Percentiles rank a stretch among this genome's conserved stretches.
These are phyloP conservation scores for Plodia interpunctella DNA, from an alignment of 1,140 invertebrate species.

Conservation along the genomic window DNA sequence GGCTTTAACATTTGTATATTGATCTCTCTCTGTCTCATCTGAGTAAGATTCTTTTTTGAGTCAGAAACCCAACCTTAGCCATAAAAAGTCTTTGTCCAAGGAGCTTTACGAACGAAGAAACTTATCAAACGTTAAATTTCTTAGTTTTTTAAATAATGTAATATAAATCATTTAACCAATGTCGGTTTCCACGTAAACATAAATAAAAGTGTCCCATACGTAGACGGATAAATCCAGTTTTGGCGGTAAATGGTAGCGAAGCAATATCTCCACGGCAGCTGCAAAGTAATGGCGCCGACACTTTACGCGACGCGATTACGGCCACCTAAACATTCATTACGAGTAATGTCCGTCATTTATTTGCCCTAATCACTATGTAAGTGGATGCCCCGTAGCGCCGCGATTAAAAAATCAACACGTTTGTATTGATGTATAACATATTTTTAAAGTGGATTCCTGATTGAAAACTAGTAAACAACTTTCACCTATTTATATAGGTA, in stretches of 20 bases:
- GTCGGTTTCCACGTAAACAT: neutral
- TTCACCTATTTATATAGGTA: too few relatives aligned
- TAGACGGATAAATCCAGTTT: conserved; percentile 48
- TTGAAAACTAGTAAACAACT: neutral
- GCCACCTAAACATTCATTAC: conserved; percentile 72
- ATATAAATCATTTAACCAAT: too few relatives aligned
- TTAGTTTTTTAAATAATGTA: too few relatives aligned
- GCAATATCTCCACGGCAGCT: conserved; percentile 72
- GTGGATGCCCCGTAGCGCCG: conserved; percentile 28
- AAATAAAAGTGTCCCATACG: conserved; percentile 38
- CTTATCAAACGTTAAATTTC: too few relatives aligned
- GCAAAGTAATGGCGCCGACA: conserved; percentile 71
- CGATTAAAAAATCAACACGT: conserved; percentile 34
- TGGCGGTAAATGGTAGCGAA: conserved; percentile 52
- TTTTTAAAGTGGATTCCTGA: conserved; percentile 7
- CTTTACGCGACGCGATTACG: conserved; percentile 74
- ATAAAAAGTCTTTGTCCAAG: too few relatives aligned
- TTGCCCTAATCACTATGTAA: conserved; percentile 66
- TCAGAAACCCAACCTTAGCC: too few relatives aligned
- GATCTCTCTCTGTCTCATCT: too few relatives aligned
- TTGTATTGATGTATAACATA: conserved; percentile 1
- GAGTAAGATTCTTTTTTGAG: too few relatives aligned
- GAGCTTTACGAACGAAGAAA: too few relatives aligned
- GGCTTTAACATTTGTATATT: too few relatives aligned
- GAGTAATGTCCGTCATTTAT: conserved; percentile 74